These are phyloP conservation scores for Linepithema humile DNA, from an alignment of 1,140 invertebrate species.

Conservation along the genomic window DNA sequence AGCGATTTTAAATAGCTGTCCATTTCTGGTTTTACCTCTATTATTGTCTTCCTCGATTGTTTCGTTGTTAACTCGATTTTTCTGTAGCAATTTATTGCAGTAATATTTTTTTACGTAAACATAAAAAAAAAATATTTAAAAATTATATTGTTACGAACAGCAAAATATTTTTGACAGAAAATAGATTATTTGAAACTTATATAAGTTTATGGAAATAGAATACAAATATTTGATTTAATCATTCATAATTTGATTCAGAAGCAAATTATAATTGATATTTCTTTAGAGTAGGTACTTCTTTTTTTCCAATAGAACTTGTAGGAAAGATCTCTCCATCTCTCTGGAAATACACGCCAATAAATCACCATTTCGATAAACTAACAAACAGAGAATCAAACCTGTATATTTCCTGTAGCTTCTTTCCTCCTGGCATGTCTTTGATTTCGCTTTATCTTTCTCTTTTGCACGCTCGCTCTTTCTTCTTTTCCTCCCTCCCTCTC, in stretches of 20 bases:
- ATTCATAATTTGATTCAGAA: background rate
- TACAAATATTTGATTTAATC: background rate
- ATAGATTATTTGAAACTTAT: background rate
- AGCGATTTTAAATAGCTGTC: background rate
- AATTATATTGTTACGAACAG: background rate
- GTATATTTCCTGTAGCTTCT: too few relatives aligned
- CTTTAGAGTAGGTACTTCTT: background rate
- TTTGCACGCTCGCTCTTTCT: background rate
- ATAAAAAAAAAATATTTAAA: background rate
- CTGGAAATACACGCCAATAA: background rate
- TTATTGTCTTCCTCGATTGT: background rate
- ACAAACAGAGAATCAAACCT: background rate
- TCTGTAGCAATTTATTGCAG: background rate
- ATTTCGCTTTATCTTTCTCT: too few relatives aligned
- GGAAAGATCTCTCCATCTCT: background rate
- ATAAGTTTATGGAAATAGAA: background rate
- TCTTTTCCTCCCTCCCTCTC: background rate
- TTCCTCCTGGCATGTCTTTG: too few relatives aligned
- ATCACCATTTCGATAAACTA: background rate
- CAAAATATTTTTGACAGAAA: background rate
- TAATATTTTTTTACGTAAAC: too few relatives aligned
- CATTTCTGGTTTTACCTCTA: slow-evolving; percentile 1
- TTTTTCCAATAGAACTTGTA: background rate
- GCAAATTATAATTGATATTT: background rate
- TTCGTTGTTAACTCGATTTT: background rate